phyloP scores from a whole-genome alignment of 2,888 invertebrate genomes.

The Cheilosia vulpina region DNA sequence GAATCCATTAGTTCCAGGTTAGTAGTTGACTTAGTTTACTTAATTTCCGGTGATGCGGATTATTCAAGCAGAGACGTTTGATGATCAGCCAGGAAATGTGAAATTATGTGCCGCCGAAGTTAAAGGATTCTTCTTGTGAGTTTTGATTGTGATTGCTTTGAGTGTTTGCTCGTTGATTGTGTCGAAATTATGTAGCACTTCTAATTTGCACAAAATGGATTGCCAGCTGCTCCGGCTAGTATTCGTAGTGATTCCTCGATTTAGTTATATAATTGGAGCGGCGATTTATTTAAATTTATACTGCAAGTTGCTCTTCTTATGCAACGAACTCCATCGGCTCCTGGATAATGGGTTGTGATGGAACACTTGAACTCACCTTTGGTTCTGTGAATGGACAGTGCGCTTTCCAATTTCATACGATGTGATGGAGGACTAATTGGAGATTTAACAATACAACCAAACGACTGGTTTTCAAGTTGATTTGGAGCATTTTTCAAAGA shows the following conservation, averaged over 20 bases:
- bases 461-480: too few species aligned
- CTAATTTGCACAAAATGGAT: neutral
- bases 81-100: conserved; percentile 30
- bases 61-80: conserved; percentile 25
- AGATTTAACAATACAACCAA: too few species aligned
- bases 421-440: too few species aligned
- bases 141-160: conserved; percentile 24
- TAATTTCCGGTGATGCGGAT: conserved; percentile 54
- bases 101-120: conserved; percentile 20
- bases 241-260: neutral
- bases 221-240: neutral
- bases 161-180: conserved; percentile 16
- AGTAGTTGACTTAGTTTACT: conserved; percentile 54
- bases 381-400: too few species aligned
- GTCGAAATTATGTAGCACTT: neutral
- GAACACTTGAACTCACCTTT: too few species aligned
- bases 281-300: neutral
- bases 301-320: neutral
- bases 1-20: conserved; percentile 82
- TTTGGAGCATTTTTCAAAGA: too few species aligned
- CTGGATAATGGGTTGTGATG: too few species aligned
- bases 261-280: neutral
- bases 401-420: too few species aligned
- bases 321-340: too few species aligned
- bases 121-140: conserved; percentile 9